These are phyloP conservation scores for Hypocryptadius cinnamomeus DNA, from an alignment of 2,113 vertebrate species.

Conservation along the genomic window DNA sequence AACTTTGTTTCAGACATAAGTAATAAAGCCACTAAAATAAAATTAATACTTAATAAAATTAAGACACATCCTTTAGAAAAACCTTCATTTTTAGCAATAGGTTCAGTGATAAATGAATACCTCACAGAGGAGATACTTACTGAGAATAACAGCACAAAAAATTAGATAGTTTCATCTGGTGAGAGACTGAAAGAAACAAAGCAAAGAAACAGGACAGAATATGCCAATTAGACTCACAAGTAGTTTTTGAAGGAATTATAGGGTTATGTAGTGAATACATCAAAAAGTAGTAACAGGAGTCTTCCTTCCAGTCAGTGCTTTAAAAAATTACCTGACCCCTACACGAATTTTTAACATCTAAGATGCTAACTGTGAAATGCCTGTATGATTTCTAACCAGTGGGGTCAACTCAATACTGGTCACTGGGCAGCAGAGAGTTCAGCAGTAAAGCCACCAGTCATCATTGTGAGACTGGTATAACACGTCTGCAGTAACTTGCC, in stretches of 20 bases:
- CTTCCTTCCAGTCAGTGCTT: neutral
- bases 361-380: neutral
- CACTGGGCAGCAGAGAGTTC: neutral
- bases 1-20: neutral
- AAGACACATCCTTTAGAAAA: neutral
- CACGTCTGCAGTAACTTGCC: fast-evolving
- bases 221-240: conserved; percentile 14
- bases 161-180: neutral
- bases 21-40: neutral
- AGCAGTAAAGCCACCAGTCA: neutral
- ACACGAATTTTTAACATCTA: neutral
- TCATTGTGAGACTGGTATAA: neutral
- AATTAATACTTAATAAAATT: neutral
- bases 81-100: neutral
- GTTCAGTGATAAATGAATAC: neutral
- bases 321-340: neutral
- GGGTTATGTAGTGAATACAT: neutral
- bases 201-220: neutral
- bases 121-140: neutral
- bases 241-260: neutral
- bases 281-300: neutral
- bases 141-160: neutral
- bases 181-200: neutral
- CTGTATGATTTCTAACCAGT: neutral
- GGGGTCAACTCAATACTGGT: neutral